These are phyloP conservation scores for Acleris emargana DNA, from an alignment of 2,888 invertebrate species.

Conservation along the genomic window DNA sequence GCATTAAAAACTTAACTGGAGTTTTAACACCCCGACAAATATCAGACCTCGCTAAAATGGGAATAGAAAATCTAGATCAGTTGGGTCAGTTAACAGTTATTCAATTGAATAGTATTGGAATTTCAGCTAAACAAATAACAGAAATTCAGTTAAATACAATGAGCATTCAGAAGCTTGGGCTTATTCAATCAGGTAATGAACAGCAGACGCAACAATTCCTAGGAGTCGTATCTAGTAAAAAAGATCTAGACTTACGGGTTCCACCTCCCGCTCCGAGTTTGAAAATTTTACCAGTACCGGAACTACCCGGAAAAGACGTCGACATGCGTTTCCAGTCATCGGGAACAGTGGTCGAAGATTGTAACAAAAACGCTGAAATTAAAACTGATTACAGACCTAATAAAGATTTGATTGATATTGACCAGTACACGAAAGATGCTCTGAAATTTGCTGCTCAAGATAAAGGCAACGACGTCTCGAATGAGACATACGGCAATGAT, in stretches of 20 bases:
- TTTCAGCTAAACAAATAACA: constrained; percentile 84
- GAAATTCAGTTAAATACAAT: constrained; percentile 86
- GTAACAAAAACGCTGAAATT: constrained; percentile 42
- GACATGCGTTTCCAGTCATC: constrained; percentile 78
- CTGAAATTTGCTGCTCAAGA: constrained; percentile 78
- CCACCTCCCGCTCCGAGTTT: constrained; percentile 63
- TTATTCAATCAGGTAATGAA: constrained; percentile 66
- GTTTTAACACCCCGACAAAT: constrained; percentile 84
- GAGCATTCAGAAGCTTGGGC: constrained; percentile 82
- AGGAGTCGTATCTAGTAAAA: constrained; percentile 51
- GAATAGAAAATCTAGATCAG: constrained; percentile 85
- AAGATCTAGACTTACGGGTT: constrained; percentile 78
- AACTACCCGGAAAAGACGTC: constrained; percentile 73
- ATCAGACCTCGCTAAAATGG: constrained; percentile 83
- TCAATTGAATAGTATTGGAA: constrained; percentile 84
- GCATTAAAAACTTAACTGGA: constrained; percentile 83
- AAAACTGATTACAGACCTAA: constrained; percentile 55
- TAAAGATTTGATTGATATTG: constrained; percentile 79
- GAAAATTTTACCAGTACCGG: constrained; percentile 55
- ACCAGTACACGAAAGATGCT: constrained; percentile 82
- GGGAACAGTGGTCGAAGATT: constrained; percentile 51
- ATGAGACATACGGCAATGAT: constrained; percentile 65
- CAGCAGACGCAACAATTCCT: constrained; percentile 55
- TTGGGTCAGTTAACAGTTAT: constrained; percentile 84
- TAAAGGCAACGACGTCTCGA: constrained; percentile 76